Evolutionary conservation across 2,797 vertebrate genomes (phyloP).

Genomic region (Muscicapa striata): DNA sequence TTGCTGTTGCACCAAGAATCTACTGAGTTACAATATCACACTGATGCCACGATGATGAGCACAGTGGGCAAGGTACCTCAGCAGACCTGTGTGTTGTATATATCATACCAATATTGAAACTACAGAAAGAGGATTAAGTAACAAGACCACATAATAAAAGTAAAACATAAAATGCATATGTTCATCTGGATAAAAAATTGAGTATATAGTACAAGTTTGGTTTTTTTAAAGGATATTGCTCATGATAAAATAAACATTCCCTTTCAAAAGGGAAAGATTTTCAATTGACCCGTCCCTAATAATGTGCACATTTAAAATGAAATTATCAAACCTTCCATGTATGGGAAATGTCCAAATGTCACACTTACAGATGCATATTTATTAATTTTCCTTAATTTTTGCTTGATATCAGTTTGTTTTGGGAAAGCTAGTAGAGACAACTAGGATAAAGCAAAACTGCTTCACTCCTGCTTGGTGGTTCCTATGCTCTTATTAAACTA

Average conservation of each 20-base stretch:
- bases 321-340: not conserved
- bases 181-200: not conserved
- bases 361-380: not conserved
- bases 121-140: not conserved
- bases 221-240: not conserved
- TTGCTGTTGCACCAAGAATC: not conserved
- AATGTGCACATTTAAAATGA: not conserved
- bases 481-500: constrained; percentile 24
- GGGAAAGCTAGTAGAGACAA: not conserved
- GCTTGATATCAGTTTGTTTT: not conserved
- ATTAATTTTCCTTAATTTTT: not conserved
- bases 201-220: not conserved
- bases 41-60: not conserved
- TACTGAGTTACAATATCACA: not conserved
- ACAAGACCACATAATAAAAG: not conserved
- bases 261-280: not conserved
- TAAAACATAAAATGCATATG: not conserved
- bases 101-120: not conserved
- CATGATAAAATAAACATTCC: not conserved
- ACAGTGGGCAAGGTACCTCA: not conserved
- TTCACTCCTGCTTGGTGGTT: not conserved
- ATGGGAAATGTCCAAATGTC: not conserved
- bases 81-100: not conserved
- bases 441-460: constrained; percentile 4
- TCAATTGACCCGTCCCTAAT: not conserved